Conservation (phyloP, 2,113 vertebrate genomes). For the Otolemur garnettii region DNA sequence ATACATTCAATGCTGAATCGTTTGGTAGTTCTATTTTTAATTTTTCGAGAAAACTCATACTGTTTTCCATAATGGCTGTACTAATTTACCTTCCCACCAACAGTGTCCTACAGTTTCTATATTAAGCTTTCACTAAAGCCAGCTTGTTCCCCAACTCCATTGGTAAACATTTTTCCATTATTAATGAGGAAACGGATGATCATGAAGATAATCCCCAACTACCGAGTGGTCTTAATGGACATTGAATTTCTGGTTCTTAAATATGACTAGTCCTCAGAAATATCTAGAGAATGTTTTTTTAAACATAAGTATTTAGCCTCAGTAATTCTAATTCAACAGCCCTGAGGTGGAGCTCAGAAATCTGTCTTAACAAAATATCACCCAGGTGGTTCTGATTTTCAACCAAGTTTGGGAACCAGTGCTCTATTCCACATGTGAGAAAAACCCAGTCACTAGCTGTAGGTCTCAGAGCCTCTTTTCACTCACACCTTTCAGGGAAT, state of each 20-base stretch:
- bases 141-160: background rate
- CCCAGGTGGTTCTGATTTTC: slow-evolving; percentile 64
- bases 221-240: background rate
- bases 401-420: slow-evolving; percentile 29
- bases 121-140: background rate
- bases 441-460: background rate
- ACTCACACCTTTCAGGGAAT: slow-evolving; percentile 51
- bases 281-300: background rate
- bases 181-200: background rate
- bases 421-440: slow-evolving; percentile 29
- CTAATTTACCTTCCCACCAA: background rate
- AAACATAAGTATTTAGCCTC: background rate
- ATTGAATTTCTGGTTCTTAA: slow-evolving; percentile 2
- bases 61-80: background rate
- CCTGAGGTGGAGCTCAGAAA: background rate
- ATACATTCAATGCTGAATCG: background rate
- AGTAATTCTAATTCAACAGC: slow-evolving; percentile 18
- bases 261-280: background rate
- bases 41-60: background rate
- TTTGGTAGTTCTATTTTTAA: background rate
- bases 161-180: background rate
- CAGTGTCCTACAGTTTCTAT: background rate
- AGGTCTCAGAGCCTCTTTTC: slow-evolving; percentile 16
- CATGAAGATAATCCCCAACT: background rate
- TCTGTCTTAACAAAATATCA: background rate